Conservation (phyloP, 2,113 vertebrate genomes). For the Mustelus asterias region DNA sequence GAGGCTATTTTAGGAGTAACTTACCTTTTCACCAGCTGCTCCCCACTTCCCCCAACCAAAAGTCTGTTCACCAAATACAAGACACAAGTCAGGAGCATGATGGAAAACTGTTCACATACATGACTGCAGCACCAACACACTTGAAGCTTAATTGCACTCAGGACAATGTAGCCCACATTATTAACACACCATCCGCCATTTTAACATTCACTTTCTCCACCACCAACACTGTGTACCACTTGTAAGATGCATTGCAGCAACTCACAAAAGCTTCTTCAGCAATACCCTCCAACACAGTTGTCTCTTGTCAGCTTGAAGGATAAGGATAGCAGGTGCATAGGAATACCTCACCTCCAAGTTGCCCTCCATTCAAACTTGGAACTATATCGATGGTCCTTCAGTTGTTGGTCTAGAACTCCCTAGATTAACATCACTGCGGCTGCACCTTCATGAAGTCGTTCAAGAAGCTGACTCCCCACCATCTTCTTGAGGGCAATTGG, state of each 20-base stretch:
- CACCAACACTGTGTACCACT: not conserved
- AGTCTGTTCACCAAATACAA: not conserved
- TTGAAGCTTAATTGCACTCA: not conserved
- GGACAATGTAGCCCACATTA: not conserved
- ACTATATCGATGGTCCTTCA: not conserved
- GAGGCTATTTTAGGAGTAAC: not conserved
- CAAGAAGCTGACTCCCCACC: not conserved
- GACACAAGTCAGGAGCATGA: not conserved
- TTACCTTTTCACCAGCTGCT: not conserved
- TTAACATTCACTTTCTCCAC: not conserved
- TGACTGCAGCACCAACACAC: not conserved
- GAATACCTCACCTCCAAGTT: not conserved
- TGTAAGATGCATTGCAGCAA: not conserved
- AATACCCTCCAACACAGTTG: too few species aligned
- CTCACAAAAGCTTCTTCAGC: not conserved
- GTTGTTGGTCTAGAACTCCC: not conserved
- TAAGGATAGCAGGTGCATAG: not conserved
- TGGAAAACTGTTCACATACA: not conserved
- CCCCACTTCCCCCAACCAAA: not conserved
- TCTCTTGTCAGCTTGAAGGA: not conserved
- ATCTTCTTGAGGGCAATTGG: not conserved
- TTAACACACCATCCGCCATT: not conserved
- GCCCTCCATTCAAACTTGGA: not conserved
- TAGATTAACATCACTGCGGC: not conserved
- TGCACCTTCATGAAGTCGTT: not conserved